Conservation (phyloP, 2,888 invertebrate species). For the Brachypterus glaber region DNA sequence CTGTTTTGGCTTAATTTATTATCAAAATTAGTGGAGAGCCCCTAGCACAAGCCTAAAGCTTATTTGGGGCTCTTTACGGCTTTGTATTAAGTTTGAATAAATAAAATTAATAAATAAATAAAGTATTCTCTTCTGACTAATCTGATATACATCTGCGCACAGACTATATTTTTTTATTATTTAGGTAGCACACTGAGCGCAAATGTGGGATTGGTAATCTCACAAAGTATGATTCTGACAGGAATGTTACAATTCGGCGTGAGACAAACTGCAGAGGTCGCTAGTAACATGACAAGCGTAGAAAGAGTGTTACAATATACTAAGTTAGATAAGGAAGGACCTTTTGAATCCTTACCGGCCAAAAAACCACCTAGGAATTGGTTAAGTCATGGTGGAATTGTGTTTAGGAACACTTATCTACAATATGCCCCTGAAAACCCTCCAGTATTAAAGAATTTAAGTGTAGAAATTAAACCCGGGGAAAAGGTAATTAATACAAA, state of each 20-base stretch:
- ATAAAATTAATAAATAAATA: too few relatives aligned
- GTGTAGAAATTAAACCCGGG: conserved; percentile 51
- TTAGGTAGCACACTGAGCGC: conserved; percentile 52
- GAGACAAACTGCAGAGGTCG: conserved; percentile 66
- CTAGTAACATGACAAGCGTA: conserved; percentile 72
- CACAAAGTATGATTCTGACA: conserved; percentile 62
- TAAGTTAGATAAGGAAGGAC: conserved; percentile 60
- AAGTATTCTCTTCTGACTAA: too few relatives aligned
- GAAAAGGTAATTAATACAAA: conserved; percentile 48
- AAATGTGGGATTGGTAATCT: conserved; percentile 62
- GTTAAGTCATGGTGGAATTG: conserved; percentile 52
- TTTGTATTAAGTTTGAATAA: too few relatives aligned
- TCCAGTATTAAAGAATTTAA: conserved; percentile 62
- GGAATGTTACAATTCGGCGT: conserved; percentile 77
- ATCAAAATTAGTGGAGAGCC: too few relatives aligned
- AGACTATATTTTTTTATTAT: too few relatives aligned
- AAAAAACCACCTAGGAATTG: conserved; percentile 47
- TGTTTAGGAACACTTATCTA: conserved; percentile 53
- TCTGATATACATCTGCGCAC: too few relatives aligned
- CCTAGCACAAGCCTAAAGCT: too few relatives aligned
- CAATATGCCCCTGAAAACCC: conserved; percentile 52
- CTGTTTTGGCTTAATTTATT: too few relatives aligned
- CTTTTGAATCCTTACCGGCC: conserved; percentile 49
- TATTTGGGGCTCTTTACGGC: too few relatives aligned
- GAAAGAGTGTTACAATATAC: conserved; percentile 75